A percentile compares a stretch with the other conserved stretches of the same genome.
These are phyloP conservation scores for Lytechinus pictus DNA, from an alignment of 35 echinoderm and acorn worm species.

Conservation along the genomic window DNA sequence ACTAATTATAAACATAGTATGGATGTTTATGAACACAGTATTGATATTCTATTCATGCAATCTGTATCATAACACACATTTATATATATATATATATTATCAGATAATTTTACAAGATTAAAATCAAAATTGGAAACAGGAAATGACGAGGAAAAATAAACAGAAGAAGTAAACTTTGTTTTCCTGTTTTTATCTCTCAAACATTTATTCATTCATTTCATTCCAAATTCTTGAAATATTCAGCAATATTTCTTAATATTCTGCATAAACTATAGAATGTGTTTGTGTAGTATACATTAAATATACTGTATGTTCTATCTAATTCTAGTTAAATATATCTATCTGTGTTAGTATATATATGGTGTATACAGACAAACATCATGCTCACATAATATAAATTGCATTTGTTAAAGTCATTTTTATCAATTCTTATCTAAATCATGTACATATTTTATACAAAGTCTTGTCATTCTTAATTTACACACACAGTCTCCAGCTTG, in stretches of 20 bases:
- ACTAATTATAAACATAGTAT: not conserved
- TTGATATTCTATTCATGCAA: not conserved
- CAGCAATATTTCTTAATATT: not conserved
- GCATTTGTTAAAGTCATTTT: conserved; percentile 32
- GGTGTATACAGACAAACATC: conserved; percentile 15
- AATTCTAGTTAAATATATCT: conserved; percentile 36
- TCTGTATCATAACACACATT: not conserved
- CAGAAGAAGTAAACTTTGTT: not conserved
- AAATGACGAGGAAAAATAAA: not conserved
- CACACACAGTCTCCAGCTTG: not conserved
- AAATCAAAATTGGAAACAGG: no score
- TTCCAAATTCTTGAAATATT: not conserved
- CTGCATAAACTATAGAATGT: conserved; percentile 22
- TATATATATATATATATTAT: not conserved
- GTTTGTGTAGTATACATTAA: conserved; percentile 10
- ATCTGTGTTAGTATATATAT: conserved; percentile 41
- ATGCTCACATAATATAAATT: conserved; percentile 45
- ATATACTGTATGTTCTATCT: not conserved
- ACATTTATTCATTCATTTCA: not conserved
- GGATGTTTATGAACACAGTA: not conserved
- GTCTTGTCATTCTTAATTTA: conserved; percentile 21
- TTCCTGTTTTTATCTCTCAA: conserved; percentile 9
- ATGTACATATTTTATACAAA: conserved; percentile 29
- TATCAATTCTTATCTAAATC: conserved; percentile 19
- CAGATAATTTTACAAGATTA: not conserved